phyloP scores from a whole-genome alignment of 2,113 vertebrate genomes.

The Polypterus senegalus region DNA sequence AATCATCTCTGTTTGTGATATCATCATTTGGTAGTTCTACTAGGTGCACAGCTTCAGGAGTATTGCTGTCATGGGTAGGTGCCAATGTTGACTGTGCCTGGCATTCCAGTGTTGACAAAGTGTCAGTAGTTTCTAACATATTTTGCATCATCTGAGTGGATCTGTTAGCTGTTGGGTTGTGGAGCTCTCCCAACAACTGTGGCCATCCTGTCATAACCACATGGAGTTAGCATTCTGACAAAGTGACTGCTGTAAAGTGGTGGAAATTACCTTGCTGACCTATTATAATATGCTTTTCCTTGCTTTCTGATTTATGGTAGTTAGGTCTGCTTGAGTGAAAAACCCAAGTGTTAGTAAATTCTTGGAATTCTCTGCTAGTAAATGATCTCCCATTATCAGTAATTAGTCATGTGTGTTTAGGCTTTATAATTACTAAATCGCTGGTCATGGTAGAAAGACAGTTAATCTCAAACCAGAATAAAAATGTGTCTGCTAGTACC shows the following conservation, averaged over 20 bases:
- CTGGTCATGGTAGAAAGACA: conserved; percentile 1
- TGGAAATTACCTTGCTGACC: conserved; percentile 3
- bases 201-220: conserved; percentile 8
- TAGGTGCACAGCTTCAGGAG: too few species aligned
- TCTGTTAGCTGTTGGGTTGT: conserved; percentile 14
- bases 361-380: too few species aligned
- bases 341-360: background rate
- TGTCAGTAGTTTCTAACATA: conserved; percentile 9
- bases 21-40: too few species aligned
- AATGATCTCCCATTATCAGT: too few species aligned
- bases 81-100: too few species aligned
- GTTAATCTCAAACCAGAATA: conserved; percentile 5
- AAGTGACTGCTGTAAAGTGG: conserved; percentile 5
- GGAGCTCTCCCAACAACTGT: conserved; percentile 5
- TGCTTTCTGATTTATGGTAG: conserved; percentile 3
- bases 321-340: background rate
- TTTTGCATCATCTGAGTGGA: background rate
- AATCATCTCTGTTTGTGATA: too few species aligned
- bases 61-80: too few species aligned
- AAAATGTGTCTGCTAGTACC: too few species aligned
- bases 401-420: background rate
- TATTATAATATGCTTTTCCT: conserved; percentile 7
- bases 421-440: background rate
- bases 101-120: too few species aligned
- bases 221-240: conserved; percentile 8